Evolutionary conservation across 2,797 vertebrate genomes (phyloP).

Genomic region (Acipenser oxyrinchus): DNA sequence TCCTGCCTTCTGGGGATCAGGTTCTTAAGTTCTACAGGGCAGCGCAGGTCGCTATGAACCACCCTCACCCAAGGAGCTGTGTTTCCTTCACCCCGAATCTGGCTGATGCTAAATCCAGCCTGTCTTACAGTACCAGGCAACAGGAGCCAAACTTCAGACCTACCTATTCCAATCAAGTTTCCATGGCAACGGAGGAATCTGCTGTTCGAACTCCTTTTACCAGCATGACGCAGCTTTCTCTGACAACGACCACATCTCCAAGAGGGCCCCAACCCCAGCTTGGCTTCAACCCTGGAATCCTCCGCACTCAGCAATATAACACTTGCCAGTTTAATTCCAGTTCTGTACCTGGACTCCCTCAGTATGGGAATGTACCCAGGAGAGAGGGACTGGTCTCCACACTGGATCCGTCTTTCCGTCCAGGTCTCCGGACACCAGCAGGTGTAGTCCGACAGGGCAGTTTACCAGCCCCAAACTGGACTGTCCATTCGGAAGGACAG

Average conservation of each 20-base stretch:
- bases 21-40: slow-evolving; percentile 42
- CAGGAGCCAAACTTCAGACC: slow-evolving; percentile 12
- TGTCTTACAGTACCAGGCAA: slow-evolving; percentile 24
- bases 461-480: slow-evolving; percentile 49
- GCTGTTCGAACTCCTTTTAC: slow-evolving; percentile 23
- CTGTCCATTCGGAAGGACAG: slow-evolving; percentile 56
- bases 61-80: slow-evolving; percentile 22
- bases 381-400: slow-evolving; percentile 23
- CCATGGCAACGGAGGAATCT: slow-evolving; percentile 13
- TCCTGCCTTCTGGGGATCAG: slow-evolving; percentile 43
- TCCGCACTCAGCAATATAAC: slow-evolving; percentile 24
- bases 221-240: slow-evolving; percentile 14
- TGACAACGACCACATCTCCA: slow-evolving; percentile 23
- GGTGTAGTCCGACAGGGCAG: slow-evolving; percentile 39
- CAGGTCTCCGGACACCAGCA: slow-evolving; percentile 26
- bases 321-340: slow-evolving; percentile 21
- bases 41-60: slow-evolving; percentile 32
- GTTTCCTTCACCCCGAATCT: slow-evolving; percentile 32
- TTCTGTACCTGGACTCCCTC: slow-evolving; percentile 28
- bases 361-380: slow-evolving; percentile 31
- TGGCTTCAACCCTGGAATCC: slow-evolving; percentile 16
- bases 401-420: slow-evolving; percentile 33
- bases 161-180: slow-evolving; percentile 8
- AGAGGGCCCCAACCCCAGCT: slow-evolving; percentile 15
- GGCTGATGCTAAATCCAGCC: slow-evolving; percentile 29